Conservation (phyloP, 2,797 vertebrate species). For the Fringilla coelebs region DNA sequence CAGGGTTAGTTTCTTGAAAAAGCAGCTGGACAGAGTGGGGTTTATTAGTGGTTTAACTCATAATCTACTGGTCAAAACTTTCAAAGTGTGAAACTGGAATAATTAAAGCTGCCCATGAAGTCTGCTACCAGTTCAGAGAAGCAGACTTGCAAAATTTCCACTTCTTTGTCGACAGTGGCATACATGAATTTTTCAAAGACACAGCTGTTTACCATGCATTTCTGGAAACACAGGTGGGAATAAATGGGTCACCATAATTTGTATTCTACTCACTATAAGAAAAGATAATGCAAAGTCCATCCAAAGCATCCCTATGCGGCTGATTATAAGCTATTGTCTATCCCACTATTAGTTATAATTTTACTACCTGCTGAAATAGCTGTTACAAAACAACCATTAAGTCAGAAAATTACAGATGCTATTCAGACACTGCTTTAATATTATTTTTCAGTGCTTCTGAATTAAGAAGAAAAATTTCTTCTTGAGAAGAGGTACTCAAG, state of each 20-base stretch:
- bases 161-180: neutral
- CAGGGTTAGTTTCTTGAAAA: conserved; percentile 92
- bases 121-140: neutral
- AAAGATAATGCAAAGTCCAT: neutral
- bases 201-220: neutral
- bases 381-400: neutral
- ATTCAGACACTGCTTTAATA: neutral
- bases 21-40: conserved; percentile 79
- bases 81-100: neutral
- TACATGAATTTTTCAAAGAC: neutral
- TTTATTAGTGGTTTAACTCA: neutral
- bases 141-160: neutral
- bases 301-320: neutral
- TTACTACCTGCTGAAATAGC: neutral
- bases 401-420: neutral
- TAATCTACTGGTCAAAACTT: neutral
- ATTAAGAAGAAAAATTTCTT: neutral
- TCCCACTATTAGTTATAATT: neutral
- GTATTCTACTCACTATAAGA: neutral
- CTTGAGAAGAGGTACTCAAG: neutral
- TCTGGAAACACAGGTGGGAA: neutral
- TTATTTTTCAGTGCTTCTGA: neutral
- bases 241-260: neutral
- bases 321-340: neutral
- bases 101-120: neutral